phyloP scores from a whole-genome alignment of 2,888 invertebrate species.

The Melanchra persicariae region DNA sequence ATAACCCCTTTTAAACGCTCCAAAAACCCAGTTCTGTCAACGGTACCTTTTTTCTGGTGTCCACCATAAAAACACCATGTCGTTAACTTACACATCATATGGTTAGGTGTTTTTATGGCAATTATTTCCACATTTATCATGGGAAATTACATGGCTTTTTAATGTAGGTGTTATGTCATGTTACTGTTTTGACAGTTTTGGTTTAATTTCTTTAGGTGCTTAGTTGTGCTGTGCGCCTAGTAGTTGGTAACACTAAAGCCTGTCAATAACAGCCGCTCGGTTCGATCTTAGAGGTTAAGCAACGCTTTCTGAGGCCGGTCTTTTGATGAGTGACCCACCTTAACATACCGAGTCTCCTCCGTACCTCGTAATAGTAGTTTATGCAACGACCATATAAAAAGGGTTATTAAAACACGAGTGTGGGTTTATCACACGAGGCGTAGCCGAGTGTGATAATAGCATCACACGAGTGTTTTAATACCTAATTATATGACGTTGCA shows the following conservation, averaged over 20 bases:
- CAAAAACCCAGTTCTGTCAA: conserved; percentile 61
- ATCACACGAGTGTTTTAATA: no score
- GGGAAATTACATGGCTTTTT: conserved; percentile 54
- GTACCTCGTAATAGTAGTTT: no score
- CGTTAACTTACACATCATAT: conserved; percentile 70
- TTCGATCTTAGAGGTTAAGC: neutral
- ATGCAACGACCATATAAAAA: no score
- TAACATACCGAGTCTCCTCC: neutral
- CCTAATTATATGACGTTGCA: no score
- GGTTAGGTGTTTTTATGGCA: conserved; percentile 69
- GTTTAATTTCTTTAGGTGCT: neutral
- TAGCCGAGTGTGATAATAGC: no score
- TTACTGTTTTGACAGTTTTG: conserved; percentile 9
- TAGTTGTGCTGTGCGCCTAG: neutral
- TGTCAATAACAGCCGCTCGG: neutral
- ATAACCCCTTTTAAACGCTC: conserved; percentile 56
- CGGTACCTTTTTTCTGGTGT: conserved; percentile 36
- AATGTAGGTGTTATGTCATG: conserved; percentile 15
- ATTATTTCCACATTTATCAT: conserved; percentile 80
- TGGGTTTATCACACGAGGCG: no score
- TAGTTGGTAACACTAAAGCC: neutral
- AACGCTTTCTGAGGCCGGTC: neutral
- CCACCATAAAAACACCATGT: conserved; percentile 58
- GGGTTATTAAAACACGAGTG: no score
- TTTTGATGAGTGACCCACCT: neutral